These are phyloP conservation scores for Sander lucioperca DNA, from an alignment of 2,113 vertebrate genomes.

Conservation along the genomic window DNA sequence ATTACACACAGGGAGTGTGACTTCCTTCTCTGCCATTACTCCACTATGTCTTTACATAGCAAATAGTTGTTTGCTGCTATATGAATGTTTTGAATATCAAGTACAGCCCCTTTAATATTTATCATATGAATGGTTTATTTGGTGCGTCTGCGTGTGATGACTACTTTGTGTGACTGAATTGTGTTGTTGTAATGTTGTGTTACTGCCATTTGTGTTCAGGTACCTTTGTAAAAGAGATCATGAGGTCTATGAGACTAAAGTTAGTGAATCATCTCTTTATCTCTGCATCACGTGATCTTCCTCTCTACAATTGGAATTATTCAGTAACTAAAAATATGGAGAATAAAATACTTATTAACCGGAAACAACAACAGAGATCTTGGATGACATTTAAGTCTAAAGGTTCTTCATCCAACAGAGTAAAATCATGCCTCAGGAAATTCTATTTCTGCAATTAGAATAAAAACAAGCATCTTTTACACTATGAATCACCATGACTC, in stretches of 20 bases:
- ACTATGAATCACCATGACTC: conserved; percentile 34
- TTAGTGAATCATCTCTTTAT: neutral
- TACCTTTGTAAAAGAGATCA: neutral
- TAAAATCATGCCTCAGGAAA: conserved; percentile 7
- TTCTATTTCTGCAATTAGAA: conserved; percentile 16
- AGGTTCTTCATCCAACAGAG: neutral
- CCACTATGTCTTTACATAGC: too few species aligned
- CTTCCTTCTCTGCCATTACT: too few species aligned
- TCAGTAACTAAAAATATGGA: neutral
- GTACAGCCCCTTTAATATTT: too few species aligned
- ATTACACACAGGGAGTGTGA: too few species aligned
- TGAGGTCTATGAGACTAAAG: neutral
- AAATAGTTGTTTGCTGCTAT: too few species aligned
- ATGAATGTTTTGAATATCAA: too few species aligned
- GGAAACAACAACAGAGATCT: neutral
- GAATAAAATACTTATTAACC: neutral
- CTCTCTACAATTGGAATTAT: neutral
- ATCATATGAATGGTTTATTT: neutral
- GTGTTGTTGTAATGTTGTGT: neutral
- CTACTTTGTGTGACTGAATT: neutral
- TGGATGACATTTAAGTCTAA: conserved; percentile 6
- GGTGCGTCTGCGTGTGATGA: neutral
- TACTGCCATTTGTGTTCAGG: neutral
- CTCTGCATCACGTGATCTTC: neutral
- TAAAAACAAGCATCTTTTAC: neutral